phyloP scores from a whole-genome alignment of 2,888 invertebrate species.

The Epistrophella euchroma region DNA sequence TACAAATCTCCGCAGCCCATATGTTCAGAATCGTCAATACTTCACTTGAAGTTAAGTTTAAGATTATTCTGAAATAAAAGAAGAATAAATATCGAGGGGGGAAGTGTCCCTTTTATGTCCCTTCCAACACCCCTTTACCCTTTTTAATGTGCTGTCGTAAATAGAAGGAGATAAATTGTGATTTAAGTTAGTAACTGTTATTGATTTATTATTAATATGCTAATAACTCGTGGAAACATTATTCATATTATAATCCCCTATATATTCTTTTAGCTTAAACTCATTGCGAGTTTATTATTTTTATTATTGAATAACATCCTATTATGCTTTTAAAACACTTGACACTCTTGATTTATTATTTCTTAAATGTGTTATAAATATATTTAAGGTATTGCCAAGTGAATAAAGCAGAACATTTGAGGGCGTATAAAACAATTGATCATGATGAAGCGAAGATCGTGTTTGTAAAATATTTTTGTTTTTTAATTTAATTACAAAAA shows the following conservation, averaged over 20 bases:
- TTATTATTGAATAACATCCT: conserved; percentile 60
- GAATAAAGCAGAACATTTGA: background rate
- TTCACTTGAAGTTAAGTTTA: conserved; percentile 76
- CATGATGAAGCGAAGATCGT: background rate
- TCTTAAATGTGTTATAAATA: conserved; percentile 14
- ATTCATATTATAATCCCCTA: conserved; percentile 18
- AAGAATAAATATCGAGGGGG: conserved; percentile 6
- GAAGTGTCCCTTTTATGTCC: conserved; percentile 31
- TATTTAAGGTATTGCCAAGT: conserved; percentile 14
- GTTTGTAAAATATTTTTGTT: conserved; percentile 39
- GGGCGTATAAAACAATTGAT: conserved; percentile 3
- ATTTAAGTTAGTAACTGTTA: conserved; percentile 75
- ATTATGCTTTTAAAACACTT: conserved; percentile 48
- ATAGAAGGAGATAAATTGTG: conserved; percentile 71
- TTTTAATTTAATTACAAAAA: conserved; percentile 1
- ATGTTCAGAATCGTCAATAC: conserved; percentile 76
- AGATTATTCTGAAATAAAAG: conserved; percentile 10
- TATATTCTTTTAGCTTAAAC: conserved; percentile 52
- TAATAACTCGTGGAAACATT: conserved; percentile 45
- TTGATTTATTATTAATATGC: conserved; percentile 65
- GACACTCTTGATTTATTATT: conserved; percentile 24
- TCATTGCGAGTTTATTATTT: conserved; percentile 54
- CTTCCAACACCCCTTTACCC: conserved; percentile 32
- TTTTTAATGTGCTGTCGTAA: conserved; percentile 56
- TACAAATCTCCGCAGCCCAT: conserved; percentile 63